Evolutionary conservation across 2,888 invertebrate species (phyloP), one percentile per base, ranked within the genome.

Genomic region (Drosophila lutescens): DNA sequence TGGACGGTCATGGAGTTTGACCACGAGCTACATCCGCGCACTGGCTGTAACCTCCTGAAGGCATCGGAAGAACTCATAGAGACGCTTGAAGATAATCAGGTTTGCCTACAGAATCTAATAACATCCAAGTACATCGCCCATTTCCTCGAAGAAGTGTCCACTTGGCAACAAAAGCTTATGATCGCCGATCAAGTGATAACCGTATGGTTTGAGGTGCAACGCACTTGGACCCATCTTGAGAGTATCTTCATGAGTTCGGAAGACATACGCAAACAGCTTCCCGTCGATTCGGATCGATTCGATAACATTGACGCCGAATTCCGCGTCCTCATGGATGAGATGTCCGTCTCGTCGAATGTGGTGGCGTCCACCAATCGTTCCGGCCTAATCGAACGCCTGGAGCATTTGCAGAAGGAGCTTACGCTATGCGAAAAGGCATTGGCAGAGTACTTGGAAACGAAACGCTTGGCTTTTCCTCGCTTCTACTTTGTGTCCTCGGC

Each of bases 221-320:
- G 98, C 62, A 98, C 98, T 26, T 99, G 99, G 99, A 97, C 97
- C 86, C 98, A 99, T 93, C 94, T 99, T 72, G 98, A 99, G 93
- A 98, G 98, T 86, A 99, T 99, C 91, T 99, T 99, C 91, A 98
- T 98, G 95, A 98, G 98, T 78, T 98, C 98, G 0, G 98, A 99
- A 91, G 99, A 99, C 92, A 99, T 99, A 80, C 94, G 98, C 67
- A 96, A 96, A 89, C 98, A 99, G 91, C 93, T 99, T 58, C 98
- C 99, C 3, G 96, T 97, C 77, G 99, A 99, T 92, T 98, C 98
- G 0, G 95, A 95, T 58, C 94, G 98, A 90, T 99, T 99, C 92
- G 97, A 98, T 92, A 94, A 95, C 79, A 97, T 98, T 79, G 98
- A 99, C 91, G 93, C 94, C 12, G 97, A 98, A 89, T 99, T 99